phyloP scores from a whole-genome alignment of 92 coral and sea anemone species.

The Isaurus tuberculatus region DNA sequence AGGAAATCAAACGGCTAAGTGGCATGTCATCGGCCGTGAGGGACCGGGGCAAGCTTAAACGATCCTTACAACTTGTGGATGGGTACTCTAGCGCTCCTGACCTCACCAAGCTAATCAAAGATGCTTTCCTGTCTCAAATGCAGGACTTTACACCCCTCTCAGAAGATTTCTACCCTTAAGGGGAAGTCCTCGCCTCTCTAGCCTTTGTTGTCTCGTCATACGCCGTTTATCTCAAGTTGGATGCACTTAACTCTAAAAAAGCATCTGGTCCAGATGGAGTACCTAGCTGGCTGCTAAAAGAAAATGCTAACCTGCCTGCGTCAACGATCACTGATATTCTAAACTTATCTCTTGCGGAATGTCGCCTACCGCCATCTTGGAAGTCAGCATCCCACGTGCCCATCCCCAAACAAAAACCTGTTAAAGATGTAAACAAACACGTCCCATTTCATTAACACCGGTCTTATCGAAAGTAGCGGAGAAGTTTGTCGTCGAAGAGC shows the following conservation, averaged over 20 bases:
- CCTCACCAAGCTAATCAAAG: neutral
- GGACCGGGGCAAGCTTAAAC: constrained; percentile 2
- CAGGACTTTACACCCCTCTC: neutral
- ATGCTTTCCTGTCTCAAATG: neutral
- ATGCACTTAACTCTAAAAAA: neutral
- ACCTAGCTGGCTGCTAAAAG: constrained; percentile 18
- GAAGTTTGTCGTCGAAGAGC: constrained; percentile 9
- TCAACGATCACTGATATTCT: constrained; percentile 11
- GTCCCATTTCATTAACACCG: constrained; percentile 13
- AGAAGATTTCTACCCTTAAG: neutral
- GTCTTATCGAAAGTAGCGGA: constrained; percentile 26
- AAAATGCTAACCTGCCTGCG: constrained; percentile 16
- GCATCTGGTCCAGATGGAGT: constrained; percentile 26
- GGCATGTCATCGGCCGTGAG: neutral
- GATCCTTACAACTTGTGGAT: neutral
- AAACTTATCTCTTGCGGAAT: neutral
- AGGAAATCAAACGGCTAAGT: no score
- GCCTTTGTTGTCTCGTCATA: neutral
- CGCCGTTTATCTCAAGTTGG: neutral
- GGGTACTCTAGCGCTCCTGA: neutral
- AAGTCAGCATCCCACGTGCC: constrained; percentile 4
- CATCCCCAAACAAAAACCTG: constrained; percentile 15
- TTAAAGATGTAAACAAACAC: constrained; percentile 16
- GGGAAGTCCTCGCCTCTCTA: neutral
- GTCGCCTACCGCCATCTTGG: constrained; percentile 27